Evolutionary conservation across 2,888 invertebrate genomes (phyloP), one percentile per base, ranked within the genome.

Genomic region (Spatulosminthurus flaviceps): DNA sequence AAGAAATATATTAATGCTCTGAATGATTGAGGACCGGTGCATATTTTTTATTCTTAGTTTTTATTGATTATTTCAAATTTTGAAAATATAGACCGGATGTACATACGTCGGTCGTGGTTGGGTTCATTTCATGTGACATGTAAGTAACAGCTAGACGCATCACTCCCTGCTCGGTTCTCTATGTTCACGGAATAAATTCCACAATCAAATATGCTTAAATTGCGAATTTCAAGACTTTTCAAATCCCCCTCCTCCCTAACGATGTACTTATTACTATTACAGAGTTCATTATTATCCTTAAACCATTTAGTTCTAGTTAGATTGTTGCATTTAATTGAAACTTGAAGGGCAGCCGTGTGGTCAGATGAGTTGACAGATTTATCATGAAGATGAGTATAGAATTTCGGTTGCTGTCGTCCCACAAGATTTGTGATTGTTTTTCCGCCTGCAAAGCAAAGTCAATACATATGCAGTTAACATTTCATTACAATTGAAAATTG

Each of bases 141-240:
- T 13, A 79, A 43, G 60, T 74, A 79, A 69, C 74, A 74, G 26
- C 72, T 79, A 21, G 76, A 79, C 4, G 64, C n/a, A 71, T 77
- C 51, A 0, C 64, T 43, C 19, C 72, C 77, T 29, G 34, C 34
- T 42, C 72, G 34, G 71, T 79, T 77, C 71, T 79, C 79, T 34
- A 77, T 72, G 64, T 61, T 79, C 11, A 79, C 72, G 28, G 72
- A 61, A 64, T 79, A 79, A 77, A 79, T 77, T 16, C 79, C 79
- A 72, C 71, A 76, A 71, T 79, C 79, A 51, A 42, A 43, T 69
- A 69, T 51, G 21, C 43, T 64, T 60, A 79, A 69, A 69, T 74
- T 67, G 16, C 24, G 34, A 42, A 74, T 79, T 51, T 79, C 43
- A 22, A 79, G 74, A 74, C 74, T 79, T 64, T 74, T 79, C 29